These are phyloP conservation scores for Corvus moneduloides DNA, from an alignment of 2,113 vertebrate species.

Conservation along the genomic window DNA sequence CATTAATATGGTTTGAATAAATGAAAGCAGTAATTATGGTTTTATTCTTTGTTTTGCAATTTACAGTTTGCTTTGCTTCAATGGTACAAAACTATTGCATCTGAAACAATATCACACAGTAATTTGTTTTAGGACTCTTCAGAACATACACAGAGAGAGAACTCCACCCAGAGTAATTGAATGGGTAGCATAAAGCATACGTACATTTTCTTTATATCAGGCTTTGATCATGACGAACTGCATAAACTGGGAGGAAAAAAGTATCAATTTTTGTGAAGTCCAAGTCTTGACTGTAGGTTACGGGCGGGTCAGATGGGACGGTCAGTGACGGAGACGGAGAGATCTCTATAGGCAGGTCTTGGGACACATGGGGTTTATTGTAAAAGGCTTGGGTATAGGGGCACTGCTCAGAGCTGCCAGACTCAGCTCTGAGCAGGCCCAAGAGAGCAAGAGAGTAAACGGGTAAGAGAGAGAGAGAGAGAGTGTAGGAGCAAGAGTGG, in stretches of 20 bases:
- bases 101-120: constrained; percentile 30
- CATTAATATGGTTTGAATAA: constrained; percentile 75
- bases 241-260: not conserved
- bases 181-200: not conserved
- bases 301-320: too few relatives aligned
- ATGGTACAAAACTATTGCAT: constrained; percentile 55
- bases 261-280: not conserved
- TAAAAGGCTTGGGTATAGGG: too few relatives aligned
- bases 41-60: constrained; percentile 70
- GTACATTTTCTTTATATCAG: not conserved
- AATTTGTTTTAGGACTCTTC: constrained; percentile 46
- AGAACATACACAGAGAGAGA: not conserved
- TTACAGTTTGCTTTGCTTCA: constrained; percentile 69
- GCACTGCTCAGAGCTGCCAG: too few relatives aligned
- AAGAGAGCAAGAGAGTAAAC: too few relatives aligned
- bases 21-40: constrained; percentile 72
- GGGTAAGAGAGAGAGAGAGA: too few relatives aligned
- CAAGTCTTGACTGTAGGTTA: too few relatives aligned
- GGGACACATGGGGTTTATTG: too few relatives aligned
- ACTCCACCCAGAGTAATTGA: not conserved
- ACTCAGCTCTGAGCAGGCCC: too few relatives aligned
- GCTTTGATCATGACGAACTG: not conserved
- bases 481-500: too few relatives aligned
- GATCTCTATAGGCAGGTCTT: too few relatives aligned
- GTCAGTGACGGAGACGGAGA: too few relatives aligned